These are phyloP conservation scores for Spodoptera litura DNA, from an alignment of 1,140 invertebrate species.

Conservation along the genomic window DNA sequence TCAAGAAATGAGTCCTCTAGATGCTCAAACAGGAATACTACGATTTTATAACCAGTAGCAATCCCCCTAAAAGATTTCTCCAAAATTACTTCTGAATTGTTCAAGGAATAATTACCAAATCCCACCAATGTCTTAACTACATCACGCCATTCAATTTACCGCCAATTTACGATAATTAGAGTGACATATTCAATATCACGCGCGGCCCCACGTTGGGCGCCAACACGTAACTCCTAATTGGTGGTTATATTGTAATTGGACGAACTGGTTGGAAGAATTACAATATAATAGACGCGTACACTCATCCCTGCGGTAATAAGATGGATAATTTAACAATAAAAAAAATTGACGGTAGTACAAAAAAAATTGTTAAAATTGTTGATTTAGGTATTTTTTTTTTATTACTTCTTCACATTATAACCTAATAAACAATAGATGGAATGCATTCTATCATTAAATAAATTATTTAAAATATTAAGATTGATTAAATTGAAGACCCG, in stretches of 20 bases:
- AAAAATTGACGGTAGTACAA: neutral
- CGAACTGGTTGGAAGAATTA: conserved; percentile 54
- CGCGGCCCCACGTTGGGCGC: conserved; percentile 66
- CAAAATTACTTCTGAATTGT: neutral
- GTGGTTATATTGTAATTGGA: conserved; percentile 68
- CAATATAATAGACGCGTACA: conserved; percentile 43
- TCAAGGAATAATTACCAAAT: neutral
- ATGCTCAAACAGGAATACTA: too few relatives aligned
- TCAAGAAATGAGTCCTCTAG: too few relatives aligned
- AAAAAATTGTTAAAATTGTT: neutral
- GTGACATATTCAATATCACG: conserved; percentile 66
- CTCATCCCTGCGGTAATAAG: conserved; percentile 39
- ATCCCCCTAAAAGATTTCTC: too few relatives aligned
- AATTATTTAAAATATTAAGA: neutral
- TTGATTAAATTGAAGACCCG: neutral
- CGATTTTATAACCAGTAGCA: too few relatives aligned
- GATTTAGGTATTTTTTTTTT: too few relatives aligned
- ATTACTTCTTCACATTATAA: too few relatives aligned
- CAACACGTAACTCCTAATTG: conserved; percentile 65
- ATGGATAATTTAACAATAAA: conserved; percentile 9
- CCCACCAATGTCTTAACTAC: neutral
- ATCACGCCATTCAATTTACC: conserved; percentile 3
- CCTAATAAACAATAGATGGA: too few relatives aligned
- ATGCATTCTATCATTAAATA: neutral
- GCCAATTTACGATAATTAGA: conserved; percentile 45